These are phyloP conservation scores for Galemys pyrenaicus DNA, from an alignment of 2,113 vertebrate genomes.

Conservation along the genomic window DNA sequence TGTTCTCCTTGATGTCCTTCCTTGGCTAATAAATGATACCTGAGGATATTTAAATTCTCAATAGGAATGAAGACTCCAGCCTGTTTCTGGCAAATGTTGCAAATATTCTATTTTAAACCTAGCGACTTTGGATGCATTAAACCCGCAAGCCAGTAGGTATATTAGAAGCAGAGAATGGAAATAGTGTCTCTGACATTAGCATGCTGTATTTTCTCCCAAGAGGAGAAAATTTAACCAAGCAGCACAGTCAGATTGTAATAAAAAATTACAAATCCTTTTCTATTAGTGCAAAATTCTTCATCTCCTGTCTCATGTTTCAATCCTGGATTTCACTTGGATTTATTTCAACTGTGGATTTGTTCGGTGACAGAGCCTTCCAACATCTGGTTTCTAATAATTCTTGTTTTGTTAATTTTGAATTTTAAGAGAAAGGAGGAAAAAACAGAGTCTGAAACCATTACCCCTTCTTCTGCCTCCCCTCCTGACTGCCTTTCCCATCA, in stretches of 20 bases:
- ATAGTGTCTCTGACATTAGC: constrained; percentile 18
- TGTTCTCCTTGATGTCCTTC: not conserved
- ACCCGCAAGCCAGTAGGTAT: not conserved
- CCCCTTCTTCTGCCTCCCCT: not conserved
- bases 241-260: constrained; percentile 9
- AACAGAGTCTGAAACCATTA: not conserved
- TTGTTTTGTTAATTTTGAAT: constrained; percentile 62
- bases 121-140: constrained; percentile 2
- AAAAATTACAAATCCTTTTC: constrained; percentile 32
- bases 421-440: not conserved
- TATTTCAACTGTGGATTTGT: not conserved
- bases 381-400: constrained; percentile 43
- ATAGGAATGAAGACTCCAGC: not conserved
- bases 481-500: not conserved
- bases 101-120: constrained; percentile 49
- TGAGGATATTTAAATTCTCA: constrained; percentile 8
- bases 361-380: not conserved
- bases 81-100: not conserved
- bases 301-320: not conserved
- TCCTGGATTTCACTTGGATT: not conserved
- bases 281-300: not conserved
- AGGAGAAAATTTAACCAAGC: constrained; percentile 24
- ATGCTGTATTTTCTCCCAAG: not conserved
- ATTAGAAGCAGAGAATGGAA: constrained; percentile 2
- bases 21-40: constrained; percentile 3